Percentiles rank a stretch among this genome's conserved stretches.
Evolutionary conservation across 2,113 vertebrate genomes (phyloP).

Genomic region (Spilogale gracilis): DNA sequence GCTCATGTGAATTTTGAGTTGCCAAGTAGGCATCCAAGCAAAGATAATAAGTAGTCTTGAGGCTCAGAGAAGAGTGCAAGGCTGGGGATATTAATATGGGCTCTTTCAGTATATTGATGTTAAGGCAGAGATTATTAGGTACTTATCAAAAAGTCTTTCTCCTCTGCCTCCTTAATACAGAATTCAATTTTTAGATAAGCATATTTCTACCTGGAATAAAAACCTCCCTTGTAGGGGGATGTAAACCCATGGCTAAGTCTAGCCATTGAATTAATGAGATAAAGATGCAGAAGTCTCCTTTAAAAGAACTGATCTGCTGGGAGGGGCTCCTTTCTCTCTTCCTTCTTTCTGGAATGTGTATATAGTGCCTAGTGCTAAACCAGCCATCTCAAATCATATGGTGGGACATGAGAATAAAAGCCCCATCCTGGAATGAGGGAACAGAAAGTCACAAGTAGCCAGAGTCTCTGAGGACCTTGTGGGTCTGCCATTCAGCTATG

Average conservation of each 20-base stretch:
- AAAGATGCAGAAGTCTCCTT: background rate
- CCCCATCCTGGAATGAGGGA: background rate
- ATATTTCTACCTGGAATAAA: background rate
- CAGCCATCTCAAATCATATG: background rate
- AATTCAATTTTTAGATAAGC: constrained; percentile 18
- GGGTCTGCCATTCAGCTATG: background rate
- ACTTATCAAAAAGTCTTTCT: background rate
- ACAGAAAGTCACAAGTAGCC: background rate
- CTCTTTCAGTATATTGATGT: background rate
- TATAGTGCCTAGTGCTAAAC: background rate
- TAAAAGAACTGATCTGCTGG: background rate
- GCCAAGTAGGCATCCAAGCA: background rate
- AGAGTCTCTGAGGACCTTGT: background rate
- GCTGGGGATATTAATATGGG: background rate
- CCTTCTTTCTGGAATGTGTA: background rate
- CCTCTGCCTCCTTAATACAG: background rate
- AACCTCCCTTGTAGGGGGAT: background rate
- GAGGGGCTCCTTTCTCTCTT: background rate
- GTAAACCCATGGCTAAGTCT: background rate
- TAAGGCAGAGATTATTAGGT: background rate
- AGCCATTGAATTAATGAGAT: background rate
- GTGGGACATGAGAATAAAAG: background rate
- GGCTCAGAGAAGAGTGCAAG: background rate
- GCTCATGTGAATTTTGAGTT: background rate
- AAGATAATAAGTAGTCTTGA: background rate